A percentile compares a stretch with the other conserved stretches of the same genome.
Conservation (phyloP, 2,888 invertebrate species). For the Drosophila mercatorum region DNA sequence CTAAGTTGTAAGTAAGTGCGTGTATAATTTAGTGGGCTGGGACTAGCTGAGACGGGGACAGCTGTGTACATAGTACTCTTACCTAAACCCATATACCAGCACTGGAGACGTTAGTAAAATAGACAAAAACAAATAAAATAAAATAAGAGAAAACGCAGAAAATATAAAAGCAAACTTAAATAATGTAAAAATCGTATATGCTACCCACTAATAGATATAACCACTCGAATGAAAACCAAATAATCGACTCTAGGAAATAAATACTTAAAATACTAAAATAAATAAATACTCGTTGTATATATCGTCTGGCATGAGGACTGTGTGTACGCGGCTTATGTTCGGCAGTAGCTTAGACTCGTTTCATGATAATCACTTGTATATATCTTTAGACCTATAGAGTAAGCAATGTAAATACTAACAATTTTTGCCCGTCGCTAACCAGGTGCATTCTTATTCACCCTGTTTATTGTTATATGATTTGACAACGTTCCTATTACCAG, state of each 20-base stretch:
- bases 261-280: conserved; percentile 3
- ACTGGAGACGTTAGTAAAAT: conserved; percentile 39
- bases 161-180: conserved; percentile 9
- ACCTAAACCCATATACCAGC: conserved; percentile 33
- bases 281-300: conserved; percentile 19
- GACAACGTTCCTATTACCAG: conserved; percentile 38
- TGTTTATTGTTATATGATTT: conserved; percentile 16
- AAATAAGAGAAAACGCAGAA: not conserved
- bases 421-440: conserved; percentile 8
- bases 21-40: conserved; percentile 65
- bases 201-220: not conserved
- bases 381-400: conserved; percentile 46
- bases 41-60: conserved; percentile 48
- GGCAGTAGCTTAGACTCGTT: conserved; percentile 12
- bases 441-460: not conserved
- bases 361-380: conserved; percentile 21
- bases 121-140: conserved; percentile 5
- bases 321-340: conserved; percentile 8
- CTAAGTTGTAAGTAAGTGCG: conserved; percentile 67
- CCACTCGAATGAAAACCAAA: not conserved
- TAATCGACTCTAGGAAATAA: conserved; percentile 15
- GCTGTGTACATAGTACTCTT: conserved; percentile 66
- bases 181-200: conserved; percentile 7
- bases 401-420: conserved; percentile 61
- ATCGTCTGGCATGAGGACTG: conserved; percentile 2